A percentile compares a stretch with the other conserved stretches of the same genome.
Conservation (phyloP, 2,113 vertebrate species). For the Bucco capensis region DNA sequence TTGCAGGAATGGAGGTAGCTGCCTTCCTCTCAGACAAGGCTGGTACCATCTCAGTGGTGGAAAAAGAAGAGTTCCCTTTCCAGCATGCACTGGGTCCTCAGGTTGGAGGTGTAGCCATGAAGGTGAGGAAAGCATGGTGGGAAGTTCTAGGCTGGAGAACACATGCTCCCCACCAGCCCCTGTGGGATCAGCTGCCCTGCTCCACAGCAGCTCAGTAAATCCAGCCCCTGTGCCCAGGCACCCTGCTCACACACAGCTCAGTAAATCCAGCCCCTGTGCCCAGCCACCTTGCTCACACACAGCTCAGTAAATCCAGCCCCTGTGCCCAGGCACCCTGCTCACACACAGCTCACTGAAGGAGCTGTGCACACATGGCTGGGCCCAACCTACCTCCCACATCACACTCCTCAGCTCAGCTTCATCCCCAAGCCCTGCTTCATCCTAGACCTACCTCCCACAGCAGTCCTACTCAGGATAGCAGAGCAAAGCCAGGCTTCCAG, state of each 20-base stretch:
- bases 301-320: background rate
- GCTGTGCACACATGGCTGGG: background rate
- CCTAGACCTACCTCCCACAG: background rate
- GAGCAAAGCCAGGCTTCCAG: background rate
- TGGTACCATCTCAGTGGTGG: slow-evolving; percentile 74
- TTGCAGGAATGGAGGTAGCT: slow-evolving; percentile 86
- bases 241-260: no score
- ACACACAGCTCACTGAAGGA: background rate
- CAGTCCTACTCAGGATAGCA: background rate
- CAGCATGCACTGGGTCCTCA: slow-evolving; percentile 73
- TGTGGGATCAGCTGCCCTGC: background rate
- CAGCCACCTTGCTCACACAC: background rate
- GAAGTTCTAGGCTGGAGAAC: background rate
- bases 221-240: background rate
- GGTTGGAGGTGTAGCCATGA: slow-evolving; percentile 78
- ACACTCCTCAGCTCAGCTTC: background rate
- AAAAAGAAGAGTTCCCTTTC: slow-evolving; percentile 72
- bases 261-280: no score
- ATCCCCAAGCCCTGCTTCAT: background rate
- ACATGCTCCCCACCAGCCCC: background rate
- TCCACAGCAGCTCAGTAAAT: background rate
- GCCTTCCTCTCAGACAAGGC: slow-evolving; percentile 82
- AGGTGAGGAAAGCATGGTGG: slow-evolving; percentile 65
- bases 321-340: background rate
- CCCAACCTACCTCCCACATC: background rate